Conservation (phyloP, 2,888 invertebrate genomes). For the Ornithoptera priamus region DNA sequence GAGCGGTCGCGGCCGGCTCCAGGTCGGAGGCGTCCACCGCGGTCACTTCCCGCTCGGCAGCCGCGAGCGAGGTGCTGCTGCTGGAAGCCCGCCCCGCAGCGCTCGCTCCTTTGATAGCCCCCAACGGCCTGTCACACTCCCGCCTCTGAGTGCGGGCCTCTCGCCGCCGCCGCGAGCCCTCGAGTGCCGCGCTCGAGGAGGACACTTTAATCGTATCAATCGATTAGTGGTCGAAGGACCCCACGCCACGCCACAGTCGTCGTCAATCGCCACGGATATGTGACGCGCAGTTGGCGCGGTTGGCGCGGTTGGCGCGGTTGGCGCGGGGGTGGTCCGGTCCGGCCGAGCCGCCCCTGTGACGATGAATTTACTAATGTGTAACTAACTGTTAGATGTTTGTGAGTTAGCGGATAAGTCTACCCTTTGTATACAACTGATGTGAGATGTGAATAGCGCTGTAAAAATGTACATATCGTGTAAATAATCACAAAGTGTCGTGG, state of each 20-base stretch:
- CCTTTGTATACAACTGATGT: conserved; percentile 61
- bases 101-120: conserved; percentile 60
- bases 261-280: no score
- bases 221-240: conserved; percentile 49
- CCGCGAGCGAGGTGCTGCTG: conserved; percentile 58
- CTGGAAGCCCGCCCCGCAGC: conserved; percentile 60
- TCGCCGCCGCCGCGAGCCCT: conserved; percentile 55
- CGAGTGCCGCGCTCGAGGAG: conserved; percentile 54
- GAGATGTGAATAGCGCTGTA: conserved; percentile 52
- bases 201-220: conserved; percentile 66
- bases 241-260: conserved; percentile 32
- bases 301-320: background rate
- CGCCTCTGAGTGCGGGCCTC: conserved; percentile 69
- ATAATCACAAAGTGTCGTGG: conserved; percentile 68
- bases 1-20: conserved; percentile 62
- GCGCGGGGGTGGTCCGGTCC: conserved; percentile 12
- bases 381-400: conserved; percentile 49
- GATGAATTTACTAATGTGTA: conserved; percentile 74
- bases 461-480: conserved; percentile 79
- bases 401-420: conserved; percentile 64
- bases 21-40: conserved; percentile 77
- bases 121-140: conserved; percentile 64
- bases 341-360: conserved; percentile 51
- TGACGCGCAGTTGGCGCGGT: background rate
- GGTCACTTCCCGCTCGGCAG: conserved; percentile 70